These are phyloP conservation scores for Zhengitettix transpicula DNA, from an alignment of 2,888 invertebrate genomes.

Conservation along the genomic window DNA sequence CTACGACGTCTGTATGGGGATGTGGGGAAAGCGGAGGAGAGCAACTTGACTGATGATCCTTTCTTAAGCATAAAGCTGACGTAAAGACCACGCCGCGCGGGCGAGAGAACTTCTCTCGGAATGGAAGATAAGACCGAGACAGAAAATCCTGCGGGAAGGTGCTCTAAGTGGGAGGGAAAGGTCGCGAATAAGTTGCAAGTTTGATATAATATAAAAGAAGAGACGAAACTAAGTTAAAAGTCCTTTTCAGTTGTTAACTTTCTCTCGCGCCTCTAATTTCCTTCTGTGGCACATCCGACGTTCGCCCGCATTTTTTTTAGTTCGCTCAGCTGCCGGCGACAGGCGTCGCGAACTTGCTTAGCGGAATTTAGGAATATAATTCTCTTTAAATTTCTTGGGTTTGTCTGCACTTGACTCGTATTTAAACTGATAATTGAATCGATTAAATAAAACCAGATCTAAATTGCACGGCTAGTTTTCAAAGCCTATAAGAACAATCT, in stretches of 20 bases:
- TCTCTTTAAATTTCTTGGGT: too few relatives aligned
- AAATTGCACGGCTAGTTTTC: too few relatives aligned
- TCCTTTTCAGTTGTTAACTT: neutral
- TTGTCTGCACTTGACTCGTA: too few relatives aligned
- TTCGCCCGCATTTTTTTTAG: too few relatives aligned
- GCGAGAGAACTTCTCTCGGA: neutral
- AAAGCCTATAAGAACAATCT: too few relatives aligned
- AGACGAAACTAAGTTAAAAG: neutral
- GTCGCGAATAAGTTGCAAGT: neutral
- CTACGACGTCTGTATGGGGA: neutral
- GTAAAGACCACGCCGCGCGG: neutral
- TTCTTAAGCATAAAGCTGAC: neutral
- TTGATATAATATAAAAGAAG: neutral
- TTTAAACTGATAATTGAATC: too few relatives aligned
- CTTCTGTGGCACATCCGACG: neutral
- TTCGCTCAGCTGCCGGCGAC: too few relatives aligned
- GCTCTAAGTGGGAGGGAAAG: neutral
- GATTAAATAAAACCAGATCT: too few relatives aligned
- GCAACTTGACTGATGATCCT: neutral
- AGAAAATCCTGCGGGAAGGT: neutral
- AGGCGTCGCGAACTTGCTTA: too few relatives aligned
- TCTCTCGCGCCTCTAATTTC: neutral
- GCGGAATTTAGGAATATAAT: too few relatives aligned
- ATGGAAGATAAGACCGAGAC: neutral
- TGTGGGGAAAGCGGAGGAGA: neutral